Evolutionary conservation across 2,888 invertebrate genomes (phyloP).

Genomic region (Drosophila mimica): DNA sequence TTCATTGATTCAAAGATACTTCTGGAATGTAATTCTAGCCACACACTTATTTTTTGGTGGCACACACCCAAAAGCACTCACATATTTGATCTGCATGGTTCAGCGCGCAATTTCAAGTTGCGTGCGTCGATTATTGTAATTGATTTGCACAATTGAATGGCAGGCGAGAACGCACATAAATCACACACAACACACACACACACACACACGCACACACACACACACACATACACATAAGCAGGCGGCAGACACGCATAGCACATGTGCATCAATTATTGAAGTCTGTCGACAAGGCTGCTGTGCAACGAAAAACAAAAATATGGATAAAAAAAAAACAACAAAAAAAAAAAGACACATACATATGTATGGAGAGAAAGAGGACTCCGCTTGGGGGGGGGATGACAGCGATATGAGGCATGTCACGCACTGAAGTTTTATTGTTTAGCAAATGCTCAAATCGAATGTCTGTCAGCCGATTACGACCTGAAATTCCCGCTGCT

Average conservation of each 20-base stretch:
- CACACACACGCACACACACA: constrained; percentile 42
- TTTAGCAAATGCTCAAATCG: constrained; percentile 61
- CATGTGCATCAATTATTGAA: constrained; percentile 71
- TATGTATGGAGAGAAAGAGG: not conserved
- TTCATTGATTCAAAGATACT: not conserved
- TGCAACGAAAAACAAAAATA: constrained; percentile 26
- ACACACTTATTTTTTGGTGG: not conserved
- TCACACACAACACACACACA: constrained; percentile 48
- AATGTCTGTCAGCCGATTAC: constrained; percentile 65
- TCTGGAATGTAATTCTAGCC: not conserved
- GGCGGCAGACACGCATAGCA: constrained; percentile 11
- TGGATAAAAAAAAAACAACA: constrained; percentile 13
- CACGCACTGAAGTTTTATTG: constrained; percentile 65
- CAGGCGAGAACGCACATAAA: constrained; percentile 75
- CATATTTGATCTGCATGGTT: constrained; percentile 43
- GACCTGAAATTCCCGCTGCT: constrained; percentile 52
- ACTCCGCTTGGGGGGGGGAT: not conserved
- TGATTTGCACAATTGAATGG: constrained; percentile 78
- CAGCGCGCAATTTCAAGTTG: constrained; percentile 64
- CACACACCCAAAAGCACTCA: not conserved
- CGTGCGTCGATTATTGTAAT: constrained; percentile 76
- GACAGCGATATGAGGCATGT: constrained; percentile 23
- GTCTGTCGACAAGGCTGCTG: constrained; percentile 38
- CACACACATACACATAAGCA: constrained; percentile 1
- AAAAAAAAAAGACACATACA: not conserved